Percentiles rank a stretch among this genome's conserved stretches.
Conservation (phyloP, 2,888 invertebrate species). For the Drosophila nr. medialis region DNA sequence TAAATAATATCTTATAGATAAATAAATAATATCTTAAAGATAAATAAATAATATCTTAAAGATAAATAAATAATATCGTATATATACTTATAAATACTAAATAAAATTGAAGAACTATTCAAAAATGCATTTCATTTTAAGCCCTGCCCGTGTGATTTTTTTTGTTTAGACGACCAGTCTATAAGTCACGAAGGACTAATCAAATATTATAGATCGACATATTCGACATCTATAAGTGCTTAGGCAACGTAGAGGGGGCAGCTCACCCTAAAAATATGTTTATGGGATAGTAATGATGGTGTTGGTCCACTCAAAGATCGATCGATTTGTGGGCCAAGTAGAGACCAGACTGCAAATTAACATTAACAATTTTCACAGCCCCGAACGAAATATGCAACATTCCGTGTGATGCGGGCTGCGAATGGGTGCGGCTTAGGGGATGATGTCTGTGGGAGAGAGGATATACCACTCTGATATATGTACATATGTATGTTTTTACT, state of each 20-base stretch:
- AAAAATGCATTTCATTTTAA: background rate
- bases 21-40: too few relatives aligned
- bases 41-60: background rate
- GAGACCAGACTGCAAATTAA: slow-evolving; percentile 26
- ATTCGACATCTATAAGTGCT: background rate
- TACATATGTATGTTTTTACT: background rate
- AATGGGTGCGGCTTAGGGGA: slow-evolving; percentile 20
- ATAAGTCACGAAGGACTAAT: background rate
- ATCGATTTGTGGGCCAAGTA: background rate
- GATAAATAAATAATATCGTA: too few relatives aligned
- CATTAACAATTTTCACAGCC: slow-evolving; percentile 14
- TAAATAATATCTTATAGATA: background rate
- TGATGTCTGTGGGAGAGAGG: slow-evolving; percentile 15
- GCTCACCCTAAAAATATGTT: background rate
- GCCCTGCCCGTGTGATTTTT: background rate
- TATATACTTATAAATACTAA: background rate
- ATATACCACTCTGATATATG: background rate
- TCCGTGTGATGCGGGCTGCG: slow-evolving; percentile 40
- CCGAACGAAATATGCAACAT: slow-evolving; percentile 6
- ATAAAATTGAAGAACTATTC: background rate
- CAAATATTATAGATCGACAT: background rate
- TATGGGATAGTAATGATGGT: slow-evolving; percentile 19
- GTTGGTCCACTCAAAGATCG: slow-evolving; percentile 45
- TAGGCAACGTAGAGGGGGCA: background rate
- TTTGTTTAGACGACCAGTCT: background rate